phyloP scores from a whole-genome alignment of 2,888 invertebrate species.

The Drosophila bunnanda region DNA sequence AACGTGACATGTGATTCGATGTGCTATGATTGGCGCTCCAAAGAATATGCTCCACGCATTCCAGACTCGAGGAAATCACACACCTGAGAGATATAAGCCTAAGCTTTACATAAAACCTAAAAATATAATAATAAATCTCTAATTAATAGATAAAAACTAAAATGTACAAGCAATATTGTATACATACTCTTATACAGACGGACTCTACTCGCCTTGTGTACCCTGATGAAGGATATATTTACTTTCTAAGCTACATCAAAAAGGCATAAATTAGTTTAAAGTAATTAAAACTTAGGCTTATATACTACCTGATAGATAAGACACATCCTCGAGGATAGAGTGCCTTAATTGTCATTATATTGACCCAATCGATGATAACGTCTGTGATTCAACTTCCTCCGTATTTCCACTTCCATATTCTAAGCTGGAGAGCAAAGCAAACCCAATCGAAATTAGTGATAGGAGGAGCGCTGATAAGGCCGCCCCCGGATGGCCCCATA shows the following conservation, averaged over 20 bases:
- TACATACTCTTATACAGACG: no score
- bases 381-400: conserved; percentile 3
- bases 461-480: conserved; percentile 22
- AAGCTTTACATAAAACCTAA: not conserved
- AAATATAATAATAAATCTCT: not conserved
- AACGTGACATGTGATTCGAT: conserved; percentile 6
- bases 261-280: not conserved
- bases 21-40: not conserved
- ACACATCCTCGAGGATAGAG: not conserved
- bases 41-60: not conserved
- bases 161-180: no score
- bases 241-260: no score
- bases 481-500: not conserved
- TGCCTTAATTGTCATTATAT: conserved; percentile 2
- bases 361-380: conserved; percentile 7
- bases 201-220: no score
- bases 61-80: not conserved
- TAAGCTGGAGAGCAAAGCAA: conserved; percentile 24
- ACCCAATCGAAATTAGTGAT: conserved; percentile 14
- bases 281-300: not conserved
- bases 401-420: not conserved
- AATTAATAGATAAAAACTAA: not conserved
- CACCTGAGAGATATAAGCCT: not conserved
- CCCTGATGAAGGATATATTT: no score
- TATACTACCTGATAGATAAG: no score